Percentiles rank a stretch among this genome's conserved stretches.
Evolutionary conservation across 2,888 invertebrate species (phyloP).

Genomic region (Monochamus alternatus): DNA sequence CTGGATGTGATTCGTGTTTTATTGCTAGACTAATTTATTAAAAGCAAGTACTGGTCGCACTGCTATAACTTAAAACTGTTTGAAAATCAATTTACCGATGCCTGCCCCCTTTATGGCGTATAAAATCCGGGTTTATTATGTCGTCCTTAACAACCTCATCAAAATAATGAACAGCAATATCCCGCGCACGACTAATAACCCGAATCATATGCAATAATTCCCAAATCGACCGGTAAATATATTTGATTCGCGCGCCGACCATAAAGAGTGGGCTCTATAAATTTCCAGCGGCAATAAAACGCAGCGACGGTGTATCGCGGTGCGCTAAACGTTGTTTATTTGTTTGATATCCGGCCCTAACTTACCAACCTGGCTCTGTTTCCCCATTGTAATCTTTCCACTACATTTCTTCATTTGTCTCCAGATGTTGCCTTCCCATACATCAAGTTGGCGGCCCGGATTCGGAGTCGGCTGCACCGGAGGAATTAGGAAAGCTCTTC

Average conservation of each 20-base stretch:
- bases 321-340: slow-evolving; percentile 64
- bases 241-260: slow-evolving; percentile 30
- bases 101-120: slow-evolving; percentile 2
- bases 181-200: slow-evolving; percentile 9
- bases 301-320: slow-evolving; percentile 47
- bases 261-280: slow-evolving; percentile 38
- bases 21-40: no score
- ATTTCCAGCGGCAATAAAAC: slow-evolving; percentile 48
- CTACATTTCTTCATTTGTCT: slow-evolving; percentile 68
- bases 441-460: slow-evolving; percentile 56
- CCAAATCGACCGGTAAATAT: slow-evolving; percentile 19
- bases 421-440: slow-evolving; percentile 58
- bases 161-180: slow-evolving; percentile 18
- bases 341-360: slow-evolving; percentile 65
- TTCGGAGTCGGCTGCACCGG: slow-evolving; percentile 41
- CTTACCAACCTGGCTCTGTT: slow-evolving; percentile 57
- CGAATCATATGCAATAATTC: slow-evolving; percentile 28
- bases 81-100: neutral
- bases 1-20: no score
- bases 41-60: no score
- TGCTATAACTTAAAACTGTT: neutral
- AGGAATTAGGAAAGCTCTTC: slow-evolving; percentile 52
- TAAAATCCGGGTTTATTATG: slow-evolving; percentile 9
- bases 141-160: slow-evolving; percentile 17
- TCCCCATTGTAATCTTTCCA: slow-evolving; percentile 60